A percentile compares a stretch with the other conserved stretches of the same genome.
Conservation (phyloP, 2,888 invertebrate genomes). For the Agapetus fuscipes region DNA sequence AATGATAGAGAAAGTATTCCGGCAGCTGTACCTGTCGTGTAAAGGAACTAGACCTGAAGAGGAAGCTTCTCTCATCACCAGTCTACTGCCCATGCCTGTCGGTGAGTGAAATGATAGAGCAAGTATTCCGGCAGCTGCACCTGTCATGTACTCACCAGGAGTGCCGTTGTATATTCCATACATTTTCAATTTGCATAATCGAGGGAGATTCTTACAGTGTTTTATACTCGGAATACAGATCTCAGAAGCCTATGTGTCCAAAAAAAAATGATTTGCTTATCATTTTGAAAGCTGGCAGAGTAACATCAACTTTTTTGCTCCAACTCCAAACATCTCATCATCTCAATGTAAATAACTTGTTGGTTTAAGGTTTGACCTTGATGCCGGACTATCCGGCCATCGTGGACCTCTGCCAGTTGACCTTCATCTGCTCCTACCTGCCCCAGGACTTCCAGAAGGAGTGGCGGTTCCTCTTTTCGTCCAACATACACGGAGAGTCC, state of each 20-base stretch:
- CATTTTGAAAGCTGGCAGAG: no score
- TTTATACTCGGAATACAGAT: no score
- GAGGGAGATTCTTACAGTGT: no score
- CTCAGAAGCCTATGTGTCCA: no score
- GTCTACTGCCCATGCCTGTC: constrained; percentile 33
- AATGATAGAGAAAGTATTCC: constrained; percentile 45
- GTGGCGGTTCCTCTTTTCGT: constrained; percentile 84
- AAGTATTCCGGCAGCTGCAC: constrained; percentile 46
- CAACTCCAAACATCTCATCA: no score
- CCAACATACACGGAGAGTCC: constrained; percentile 81
- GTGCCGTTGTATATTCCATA: no score
- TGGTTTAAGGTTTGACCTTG: constrained; percentile 49
- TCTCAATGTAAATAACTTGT: no score
- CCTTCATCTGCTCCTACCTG: constrained; percentile 71
- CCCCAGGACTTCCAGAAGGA: constrained; percentile 64
- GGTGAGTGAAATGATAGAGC: constrained; percentile 37
- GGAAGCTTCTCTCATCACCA: constrained; percentile 11
- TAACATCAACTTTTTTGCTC: no score
- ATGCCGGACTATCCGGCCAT: constrained; percentile 69
- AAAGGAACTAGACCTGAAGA: constrained; percentile 9
- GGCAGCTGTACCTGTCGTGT: constrained; percentile 34
- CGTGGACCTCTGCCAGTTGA: constrained; percentile 61
- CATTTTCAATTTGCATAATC: no score
- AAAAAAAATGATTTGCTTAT: no score
- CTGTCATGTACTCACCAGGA: constrained; percentile 7